Percentiles rank a stretch among this genome's conserved stretches.
phyloP scores from a whole-genome alignment of 2,797 vertebrate genomes.

The Sebastes glaucus region DNA sequence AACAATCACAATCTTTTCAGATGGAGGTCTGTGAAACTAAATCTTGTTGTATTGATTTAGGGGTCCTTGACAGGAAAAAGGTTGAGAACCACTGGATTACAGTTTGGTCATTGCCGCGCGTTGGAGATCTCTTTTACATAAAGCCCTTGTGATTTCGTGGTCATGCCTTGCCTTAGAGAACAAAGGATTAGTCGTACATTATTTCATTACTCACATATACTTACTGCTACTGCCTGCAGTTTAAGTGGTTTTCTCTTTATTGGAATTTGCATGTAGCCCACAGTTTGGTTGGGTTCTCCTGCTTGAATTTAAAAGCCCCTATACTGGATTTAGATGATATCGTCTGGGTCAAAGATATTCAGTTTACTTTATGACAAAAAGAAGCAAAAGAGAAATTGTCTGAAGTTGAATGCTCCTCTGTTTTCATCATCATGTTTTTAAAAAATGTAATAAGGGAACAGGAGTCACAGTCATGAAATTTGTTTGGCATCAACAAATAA shows the following conservation, averaged over 20 bases:
- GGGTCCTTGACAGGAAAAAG: too few species aligned
- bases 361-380: slow-evolving; percentile 6
- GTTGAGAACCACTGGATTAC: neutral
- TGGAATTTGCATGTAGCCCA: slow-evolving; percentile 61
- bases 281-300: slow-evolving; percentile 28
- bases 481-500: neutral
- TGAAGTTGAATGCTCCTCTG: neutral
- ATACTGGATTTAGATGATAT: neutral
- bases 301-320: slow-evolving; percentile 45
- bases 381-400: neutral
- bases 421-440: neutral
- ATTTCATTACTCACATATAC: slow-evolving; percentile 31
- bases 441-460: neutral
- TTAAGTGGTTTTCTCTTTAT: slow-evolving; percentile 45
- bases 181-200: slow-evolving; percentile 51
- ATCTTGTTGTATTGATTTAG: too few species aligned
- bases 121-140: slow-evolving; percentile 24
- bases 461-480: neutral
- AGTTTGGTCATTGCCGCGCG: neutral
- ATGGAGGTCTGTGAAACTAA: too few species aligned
- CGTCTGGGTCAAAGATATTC: neutral
- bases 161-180: slow-evolving; percentile 55
- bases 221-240: slow-evolving; percentile 53
- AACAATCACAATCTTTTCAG: too few species aligned
- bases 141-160: slow-evolving; percentile 40